These are phyloP conservation scores for Drosophila grimshawi DNA, from an alignment of 1,140 invertebrate genomes.

Conservation along the genomic window DNA sequence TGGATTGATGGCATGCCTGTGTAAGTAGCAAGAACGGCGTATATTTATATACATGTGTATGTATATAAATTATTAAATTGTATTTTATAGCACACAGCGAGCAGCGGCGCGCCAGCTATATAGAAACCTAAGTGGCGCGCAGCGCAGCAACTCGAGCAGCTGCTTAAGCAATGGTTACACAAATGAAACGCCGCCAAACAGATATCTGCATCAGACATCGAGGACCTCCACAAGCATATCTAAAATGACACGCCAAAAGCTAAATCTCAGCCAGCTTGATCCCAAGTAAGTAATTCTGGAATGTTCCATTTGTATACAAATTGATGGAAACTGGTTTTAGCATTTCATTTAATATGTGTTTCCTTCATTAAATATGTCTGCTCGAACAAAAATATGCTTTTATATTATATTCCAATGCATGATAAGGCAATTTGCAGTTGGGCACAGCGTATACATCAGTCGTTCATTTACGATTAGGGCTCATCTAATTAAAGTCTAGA, in stretches of 20 bases:
- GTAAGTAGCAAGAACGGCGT: constrained; percentile 23
- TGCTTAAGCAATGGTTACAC: constrained; percentile 13
- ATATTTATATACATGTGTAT: neutral
- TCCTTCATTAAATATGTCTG: too few species aligned
- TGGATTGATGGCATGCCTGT: constrained; percentile 56
- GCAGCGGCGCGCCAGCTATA: constrained; percentile 13
- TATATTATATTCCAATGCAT: too few species aligned
- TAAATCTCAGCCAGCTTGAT: constrained; percentile 76
- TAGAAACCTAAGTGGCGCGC: constrained; percentile 18
- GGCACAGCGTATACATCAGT: too few species aligned
- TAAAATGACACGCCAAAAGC: constrained; percentile 51
- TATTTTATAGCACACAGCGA: constrained; percentile 1
- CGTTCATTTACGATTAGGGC: too few species aligned
- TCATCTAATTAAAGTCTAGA: too few species aligned
- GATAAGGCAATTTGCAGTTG: too few species aligned
- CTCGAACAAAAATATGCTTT: too few species aligned
- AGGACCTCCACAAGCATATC: constrained; percentile 23
- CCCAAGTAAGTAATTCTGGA: constrained; percentile 54
- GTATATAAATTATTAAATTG: neutral
- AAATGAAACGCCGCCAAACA: constrained; percentile 19
- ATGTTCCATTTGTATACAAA: neutral
- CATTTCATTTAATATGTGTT: too few species aligned
- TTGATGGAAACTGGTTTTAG: neutral
- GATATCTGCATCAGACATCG: constrained; percentile 27
- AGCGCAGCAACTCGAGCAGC: constrained; percentile 48